Conservation (phyloP, 2,797 vertebrate species). For the Brachymystax lenok region DNA sequence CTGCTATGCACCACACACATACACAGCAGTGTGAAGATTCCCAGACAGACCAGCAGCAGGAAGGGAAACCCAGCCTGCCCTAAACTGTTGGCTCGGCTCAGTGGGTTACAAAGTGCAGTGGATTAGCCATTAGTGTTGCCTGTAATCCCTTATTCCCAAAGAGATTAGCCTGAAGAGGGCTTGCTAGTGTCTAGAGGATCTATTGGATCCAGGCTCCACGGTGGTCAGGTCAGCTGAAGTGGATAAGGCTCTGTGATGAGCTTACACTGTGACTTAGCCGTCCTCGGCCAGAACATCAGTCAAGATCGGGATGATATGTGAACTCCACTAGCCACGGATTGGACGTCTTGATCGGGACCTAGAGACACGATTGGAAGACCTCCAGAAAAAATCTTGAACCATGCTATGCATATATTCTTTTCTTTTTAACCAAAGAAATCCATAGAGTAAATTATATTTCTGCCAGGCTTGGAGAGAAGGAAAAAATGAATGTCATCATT, state of each 20-base stretch:
- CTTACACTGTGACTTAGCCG: constrained; percentile 35
- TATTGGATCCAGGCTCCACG: constrained; percentile 8
- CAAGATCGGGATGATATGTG: constrained; percentile 25
- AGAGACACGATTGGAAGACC: neutral
- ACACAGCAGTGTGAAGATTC: neutral
- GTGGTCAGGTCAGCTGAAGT: constrained; percentile 55
- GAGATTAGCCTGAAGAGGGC: constrained; percentile 53
- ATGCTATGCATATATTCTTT: neutral
- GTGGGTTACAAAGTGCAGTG: constrained; percentile 48
- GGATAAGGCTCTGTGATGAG: constrained; percentile 54
- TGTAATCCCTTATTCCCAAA: constrained; percentile 61
- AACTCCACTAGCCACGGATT: constrained; percentile 5
- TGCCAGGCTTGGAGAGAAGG: constrained; percentile 14
- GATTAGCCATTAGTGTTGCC: constrained; percentile 56
- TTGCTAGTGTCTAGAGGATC: constrained; percentile 43
- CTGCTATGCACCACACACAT: neutral
- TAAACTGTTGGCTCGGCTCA: constrained; percentile 43
- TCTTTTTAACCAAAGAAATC: constrained; percentile 9
- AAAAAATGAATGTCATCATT: neutral
- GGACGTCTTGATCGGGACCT: neutral
- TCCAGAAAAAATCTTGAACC: neutral
- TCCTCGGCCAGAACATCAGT: constrained; percentile 37
- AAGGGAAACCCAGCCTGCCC: constrained; percentile 32
- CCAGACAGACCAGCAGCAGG: constrained; percentile 22
- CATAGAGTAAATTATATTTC: constrained; percentile 34